Conservation (phyloP, 2,113 vertebrate species). For the Neoarius graeffei region DNA sequence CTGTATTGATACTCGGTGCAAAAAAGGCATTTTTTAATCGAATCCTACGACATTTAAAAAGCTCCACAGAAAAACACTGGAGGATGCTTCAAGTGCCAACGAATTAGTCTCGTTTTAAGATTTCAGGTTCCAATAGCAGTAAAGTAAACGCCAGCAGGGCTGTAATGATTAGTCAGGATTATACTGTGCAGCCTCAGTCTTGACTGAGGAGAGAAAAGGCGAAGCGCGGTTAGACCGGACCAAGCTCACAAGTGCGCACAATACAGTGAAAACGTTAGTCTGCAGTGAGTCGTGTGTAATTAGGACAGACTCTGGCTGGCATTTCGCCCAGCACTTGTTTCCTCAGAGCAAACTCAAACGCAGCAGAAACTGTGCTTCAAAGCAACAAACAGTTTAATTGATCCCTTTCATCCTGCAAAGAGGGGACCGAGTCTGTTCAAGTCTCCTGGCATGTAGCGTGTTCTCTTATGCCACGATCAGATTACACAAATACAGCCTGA, state of each 20-base stretch:
- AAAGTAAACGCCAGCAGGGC: background rate
- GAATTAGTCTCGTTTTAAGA: background rate
- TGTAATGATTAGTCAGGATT: background rate
- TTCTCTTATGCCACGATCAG: background rate
- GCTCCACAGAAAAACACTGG: background rate
- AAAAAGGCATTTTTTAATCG: background rate
- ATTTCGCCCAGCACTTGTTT: constrained; percentile 77
- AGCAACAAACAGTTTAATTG: constrained; percentile 71
- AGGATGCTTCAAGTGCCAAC: no score
- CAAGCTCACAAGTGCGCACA: constrained; percentile 61
- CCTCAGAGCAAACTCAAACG: constrained; percentile 69
- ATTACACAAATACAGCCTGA: no score
- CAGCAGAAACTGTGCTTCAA: constrained; percentile 54
- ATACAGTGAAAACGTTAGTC: constrained; percentile 60
- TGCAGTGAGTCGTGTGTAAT: constrained; percentile 70
- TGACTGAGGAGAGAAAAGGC: background rate
- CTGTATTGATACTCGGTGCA: constrained; percentile 16
- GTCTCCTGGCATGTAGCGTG: background rate
- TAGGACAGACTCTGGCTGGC: constrained; percentile 63
- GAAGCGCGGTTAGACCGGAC: constrained; percentile 31
- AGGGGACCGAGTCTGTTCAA: background rate
- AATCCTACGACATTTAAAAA: background rate
- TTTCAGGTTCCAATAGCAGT: background rate
- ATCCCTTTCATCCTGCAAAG: constrained; percentile 52
- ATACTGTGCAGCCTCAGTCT: background rate